These are phyloP conservation scores for Myxocyprinus asiaticus DNA, from an alignment of 2,113 vertebrate species.

Conservation along the genomic window DNA sequence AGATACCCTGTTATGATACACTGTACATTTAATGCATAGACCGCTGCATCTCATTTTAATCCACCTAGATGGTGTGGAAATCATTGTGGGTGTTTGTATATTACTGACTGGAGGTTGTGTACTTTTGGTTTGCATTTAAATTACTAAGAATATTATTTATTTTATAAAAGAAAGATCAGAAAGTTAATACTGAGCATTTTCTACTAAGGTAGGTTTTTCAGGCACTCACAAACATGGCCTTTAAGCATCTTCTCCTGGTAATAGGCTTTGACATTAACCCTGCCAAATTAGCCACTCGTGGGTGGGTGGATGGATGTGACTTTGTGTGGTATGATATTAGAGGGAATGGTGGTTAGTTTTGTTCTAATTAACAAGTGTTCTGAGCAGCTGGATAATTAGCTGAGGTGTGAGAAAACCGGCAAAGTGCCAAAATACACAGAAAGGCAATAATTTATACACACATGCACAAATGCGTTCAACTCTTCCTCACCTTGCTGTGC, in stretches of 20 bases:
- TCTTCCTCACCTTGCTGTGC: too few relatives aligned
- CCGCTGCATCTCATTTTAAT: neutral
- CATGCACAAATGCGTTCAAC: too few relatives aligned
- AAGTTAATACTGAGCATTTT: too few relatives aligned
- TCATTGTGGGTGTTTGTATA: neutral
- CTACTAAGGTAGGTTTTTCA: too few relatives aligned
- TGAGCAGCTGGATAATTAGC: constrained; percentile 69
- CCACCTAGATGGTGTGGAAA: constrained; percentile 7
- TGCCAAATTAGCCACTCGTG: neutral
- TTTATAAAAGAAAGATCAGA: too few relatives aligned
- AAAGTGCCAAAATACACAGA: constrained; percentile 60
- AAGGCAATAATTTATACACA: neutral
- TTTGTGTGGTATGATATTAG: constrained; percentile 45
- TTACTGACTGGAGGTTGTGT: constrained; percentile 3
- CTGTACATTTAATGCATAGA: neutral
- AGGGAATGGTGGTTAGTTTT: constrained; percentile 52
- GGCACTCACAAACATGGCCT: too few relatives aligned
- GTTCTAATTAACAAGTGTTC: constrained; percentile 70
- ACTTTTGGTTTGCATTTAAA: neutral
- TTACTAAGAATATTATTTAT: neutral
- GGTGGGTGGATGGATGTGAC: constrained; percentile 14
- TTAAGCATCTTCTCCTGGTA: neutral
- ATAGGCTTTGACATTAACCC: neutral
- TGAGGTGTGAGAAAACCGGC: constrained; percentile 61
- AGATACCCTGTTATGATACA: too few relatives aligned